These are phyloP conservation scores for Atta cephalotes DNA, from an alignment of 1,140 invertebrate genomes.

Conservation along the genomic window DNA sequence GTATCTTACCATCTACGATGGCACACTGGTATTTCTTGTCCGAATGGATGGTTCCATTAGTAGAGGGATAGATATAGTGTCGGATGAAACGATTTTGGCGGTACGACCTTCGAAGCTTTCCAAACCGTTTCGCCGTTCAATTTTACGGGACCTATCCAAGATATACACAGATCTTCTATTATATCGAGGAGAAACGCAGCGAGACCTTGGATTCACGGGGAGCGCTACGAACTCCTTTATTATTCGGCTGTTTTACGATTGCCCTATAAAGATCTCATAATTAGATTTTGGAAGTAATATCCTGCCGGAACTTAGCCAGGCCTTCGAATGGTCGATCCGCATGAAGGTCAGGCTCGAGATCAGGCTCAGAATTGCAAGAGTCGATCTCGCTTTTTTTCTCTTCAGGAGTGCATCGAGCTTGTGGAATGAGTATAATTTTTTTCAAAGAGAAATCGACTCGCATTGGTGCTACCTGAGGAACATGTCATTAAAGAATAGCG, in stretches of 20 bases:
- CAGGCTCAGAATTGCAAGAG: constrained; percentile 67
- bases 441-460: not conserved
- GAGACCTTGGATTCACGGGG: constrained; percentile 1
- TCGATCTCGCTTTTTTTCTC: constrained; percentile 54
- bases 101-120: not conserved
- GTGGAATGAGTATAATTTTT: not conserved
- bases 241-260: constrained; percentile 84
- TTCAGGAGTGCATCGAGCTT: not conserved
- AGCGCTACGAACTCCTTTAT: constrained; percentile 63
- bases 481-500: not conserved
- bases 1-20: not conserved
- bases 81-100: not conserved
- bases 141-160: not conserved
- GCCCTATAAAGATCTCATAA: constrained; percentile 86
- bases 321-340: not conserved
- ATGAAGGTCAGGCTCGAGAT: constrained; percentile 11
- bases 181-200: constrained; percentile 10
- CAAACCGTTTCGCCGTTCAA: not conserved
- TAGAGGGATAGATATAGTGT: not conserved
- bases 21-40: not conserved
- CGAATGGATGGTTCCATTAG: not conserved
- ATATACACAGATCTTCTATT: constrained; percentile 54
- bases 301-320: constrained; percentile 44
- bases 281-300: constrained; percentile 86
- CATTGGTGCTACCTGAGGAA: not conserved